Evolutionary conservation across 2,888 invertebrate species (phyloP).

Genomic region (Diadegma fenestrale): DNA sequence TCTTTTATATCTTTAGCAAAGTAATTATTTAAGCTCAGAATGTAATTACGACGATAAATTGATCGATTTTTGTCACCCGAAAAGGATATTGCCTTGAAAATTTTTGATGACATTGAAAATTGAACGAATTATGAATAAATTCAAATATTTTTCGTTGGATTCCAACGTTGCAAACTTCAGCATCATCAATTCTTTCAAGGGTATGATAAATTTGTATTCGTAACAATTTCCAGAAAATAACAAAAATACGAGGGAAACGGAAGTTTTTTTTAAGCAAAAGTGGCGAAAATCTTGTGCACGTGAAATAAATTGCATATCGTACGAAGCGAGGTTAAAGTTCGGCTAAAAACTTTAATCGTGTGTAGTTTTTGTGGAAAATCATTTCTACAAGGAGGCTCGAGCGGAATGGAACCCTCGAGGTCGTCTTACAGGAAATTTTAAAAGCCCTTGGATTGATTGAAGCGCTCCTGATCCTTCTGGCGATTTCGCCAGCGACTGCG

Average conservation of each 20-base stretch:
- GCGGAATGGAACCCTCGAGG: constrained; percentile 20
- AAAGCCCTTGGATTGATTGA: constrained; percentile 1
- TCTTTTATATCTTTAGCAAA: too few relatives aligned
- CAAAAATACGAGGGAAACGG: neutral
- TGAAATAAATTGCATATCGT: neutral
- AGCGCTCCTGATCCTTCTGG: constrained; percentile 9
- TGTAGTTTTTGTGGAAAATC: neutral
- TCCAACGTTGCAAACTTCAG: too few relatives aligned
- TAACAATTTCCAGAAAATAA: neutral
- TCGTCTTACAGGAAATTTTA: constrained; percentile 8
- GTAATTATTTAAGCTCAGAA: too few relatives aligned
- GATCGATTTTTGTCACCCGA: too few relatives aligned
- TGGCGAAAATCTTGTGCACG: neutral
- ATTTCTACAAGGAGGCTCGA: neutral
- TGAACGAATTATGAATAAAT: too few relatives aligned
- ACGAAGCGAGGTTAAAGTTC: neutral
- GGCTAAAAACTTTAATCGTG: neutral
- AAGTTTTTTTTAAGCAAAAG: neutral
- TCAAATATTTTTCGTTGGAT: too few relatives aligned
- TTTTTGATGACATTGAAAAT: too few relatives aligned
- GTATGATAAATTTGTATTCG: neutral
- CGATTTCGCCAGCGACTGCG: neutral
- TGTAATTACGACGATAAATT: too few relatives aligned
- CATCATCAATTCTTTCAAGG: too few relatives aligned
- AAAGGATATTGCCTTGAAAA: too few relatives aligned